phyloP scores from a whole-genome alignment of 1,140 invertebrate species.

The Heliconius congener region DNA sequence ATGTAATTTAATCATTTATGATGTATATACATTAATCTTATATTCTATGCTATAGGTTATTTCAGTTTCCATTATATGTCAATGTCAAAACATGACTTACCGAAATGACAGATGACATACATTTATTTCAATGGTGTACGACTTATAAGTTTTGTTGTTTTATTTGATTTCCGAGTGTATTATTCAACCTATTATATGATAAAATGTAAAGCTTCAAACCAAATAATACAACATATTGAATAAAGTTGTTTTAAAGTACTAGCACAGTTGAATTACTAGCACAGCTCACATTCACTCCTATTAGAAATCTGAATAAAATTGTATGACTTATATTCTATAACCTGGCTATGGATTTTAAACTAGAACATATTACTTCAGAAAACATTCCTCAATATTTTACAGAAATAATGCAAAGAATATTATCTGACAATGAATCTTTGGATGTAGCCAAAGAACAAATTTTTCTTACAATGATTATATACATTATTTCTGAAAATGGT shows the following conservation, averaged over 20 bases:
- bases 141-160: neutral
- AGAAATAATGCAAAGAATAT: slow-evolving; percentile 48
- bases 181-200: neutral
- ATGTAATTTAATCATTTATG: too few species aligned
- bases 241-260: neutral
- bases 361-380: slow-evolving; percentile 62
- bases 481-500: slow-evolving; percentile 65
- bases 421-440: slow-evolving; percentile 38
- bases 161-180: neutral
- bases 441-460: slow-evolving; percentile 61
- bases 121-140: neutral
- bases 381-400: slow-evolving; percentile 51
- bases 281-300: neutral
- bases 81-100: neutral
- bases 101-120: slow-evolving; percentile 1
- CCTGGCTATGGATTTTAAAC: slow-evolving; percentile 50
- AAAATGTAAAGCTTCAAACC: neutral
- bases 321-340: neutral
- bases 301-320: neutral
- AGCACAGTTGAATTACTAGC: neutral
- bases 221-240: neutral
- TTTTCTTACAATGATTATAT: slow-evolving; percentile 57
- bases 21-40: too few species aligned
- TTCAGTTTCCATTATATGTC: too few species aligned
- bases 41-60: too few species aligned